phyloP scores from a whole-genome alignment of 2,888 invertebrate genomes.

The Caenorhabditis sp. region DNA sequence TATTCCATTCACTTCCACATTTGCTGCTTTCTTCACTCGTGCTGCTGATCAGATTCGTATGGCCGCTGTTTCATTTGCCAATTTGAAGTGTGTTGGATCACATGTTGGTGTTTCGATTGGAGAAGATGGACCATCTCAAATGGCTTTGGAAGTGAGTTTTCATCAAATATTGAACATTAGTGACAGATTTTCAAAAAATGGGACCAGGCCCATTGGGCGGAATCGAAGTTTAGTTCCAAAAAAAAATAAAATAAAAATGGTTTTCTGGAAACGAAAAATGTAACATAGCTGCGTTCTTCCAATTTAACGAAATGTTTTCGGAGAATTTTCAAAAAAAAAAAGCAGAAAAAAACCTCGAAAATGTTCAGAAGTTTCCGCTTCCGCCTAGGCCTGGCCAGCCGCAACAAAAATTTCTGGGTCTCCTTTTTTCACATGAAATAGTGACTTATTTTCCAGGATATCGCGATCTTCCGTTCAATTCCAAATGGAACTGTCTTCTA shows the following conservation, averaged over 20 bases:
- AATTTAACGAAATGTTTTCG: too few relatives aligned
- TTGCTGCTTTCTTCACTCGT: constrained; percentile 95
- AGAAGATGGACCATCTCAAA: constrained; percentile 83
- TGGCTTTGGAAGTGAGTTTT: constrained; percentile 90
- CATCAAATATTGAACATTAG: too few relatives aligned
- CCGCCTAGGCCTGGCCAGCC: too few relatives aligned
- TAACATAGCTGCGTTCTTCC: too few relatives aligned
- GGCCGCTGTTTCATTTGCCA: constrained; percentile 98
- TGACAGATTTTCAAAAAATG: constrained; percentile 2
- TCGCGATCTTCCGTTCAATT: constrained; percentile 90
- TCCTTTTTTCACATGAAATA: background rate
- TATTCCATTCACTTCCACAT: constrained; percentile 93
- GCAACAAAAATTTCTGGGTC: too few relatives aligned
- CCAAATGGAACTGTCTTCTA: constrained; percentile 80
- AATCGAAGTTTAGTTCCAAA: background rate
- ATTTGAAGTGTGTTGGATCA: constrained; percentile 88
- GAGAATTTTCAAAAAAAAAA: too few relatives aligned
- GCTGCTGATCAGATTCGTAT: constrained; percentile 98
- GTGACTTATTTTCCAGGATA: constrained; percentile 75
- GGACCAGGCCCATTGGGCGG: background rate
- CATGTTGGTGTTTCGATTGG: constrained; percentile 97
- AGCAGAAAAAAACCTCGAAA: too few relatives aligned
- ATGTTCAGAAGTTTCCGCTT: too few relatives aligned
- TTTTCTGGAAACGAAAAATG: too few relatives aligned
- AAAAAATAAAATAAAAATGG: too few relatives aligned